Base-by-base conservation (phyloP, 37 sponge, comb jelly and placozoan species). In the Sycon ciliatum region DNA sequence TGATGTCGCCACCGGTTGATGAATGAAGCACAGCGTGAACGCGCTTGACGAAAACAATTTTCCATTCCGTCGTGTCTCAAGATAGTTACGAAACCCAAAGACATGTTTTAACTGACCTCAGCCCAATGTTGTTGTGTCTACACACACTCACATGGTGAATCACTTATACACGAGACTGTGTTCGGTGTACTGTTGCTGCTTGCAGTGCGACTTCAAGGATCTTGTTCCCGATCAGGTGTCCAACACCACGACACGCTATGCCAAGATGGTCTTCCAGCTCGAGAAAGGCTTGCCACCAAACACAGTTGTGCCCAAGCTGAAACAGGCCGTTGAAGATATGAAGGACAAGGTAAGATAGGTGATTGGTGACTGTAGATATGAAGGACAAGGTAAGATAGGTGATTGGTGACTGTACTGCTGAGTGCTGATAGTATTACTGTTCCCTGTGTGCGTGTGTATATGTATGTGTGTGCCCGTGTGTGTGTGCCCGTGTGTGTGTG, bases 261-360 rank as follows among this genome's bases (percentile, higher is more conserved):
- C 81, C 65, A 95, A 95, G 78, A 76, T 78, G 26, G 86, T 88
- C 29, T 86, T 82, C 77, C 98, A 95, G 56, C 53, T 95, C 54
- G 98, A 95, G 75, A 88, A 91, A 72, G 98, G 98, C 0, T 84
- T 95, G 37, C 98, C 98, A 36, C 89, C 92, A 31, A 95, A 95
- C 81, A 73, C 68, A 37, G 84, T 88, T 5, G 89, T 95, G 16
- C 98, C 98, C 32, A 68, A 68, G 32, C 72, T 95, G 40, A 95
- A 95, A 53, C 77, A 34, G 55, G 91, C 87, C 55, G 98, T 95
- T 23, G 86, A 88, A 27, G 75, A 60, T 11, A 91, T 95, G 92
- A 86, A 80, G 46, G 90, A 84, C 37, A 95, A 87, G 85, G 88
- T 84, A 57, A 38, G 27, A 3, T 54, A 29, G 20, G 4, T 26